Evolutionary conservation across 2,888 invertebrate species (phyloP).

Genomic region (Gerris lacustris): DNA sequence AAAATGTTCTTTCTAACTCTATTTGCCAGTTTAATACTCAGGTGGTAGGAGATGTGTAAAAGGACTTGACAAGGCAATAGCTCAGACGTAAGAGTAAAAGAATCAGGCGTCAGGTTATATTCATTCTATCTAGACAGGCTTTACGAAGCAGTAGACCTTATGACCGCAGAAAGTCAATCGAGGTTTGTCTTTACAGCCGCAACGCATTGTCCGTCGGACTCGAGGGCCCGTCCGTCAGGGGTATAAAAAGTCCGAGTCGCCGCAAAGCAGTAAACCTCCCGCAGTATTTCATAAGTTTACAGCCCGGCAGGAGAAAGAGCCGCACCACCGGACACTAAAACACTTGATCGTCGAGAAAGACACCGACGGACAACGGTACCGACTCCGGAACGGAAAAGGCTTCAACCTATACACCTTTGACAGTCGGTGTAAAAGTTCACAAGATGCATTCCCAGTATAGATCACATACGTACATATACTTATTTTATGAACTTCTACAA

Average conservation of each 20-base stretch:
- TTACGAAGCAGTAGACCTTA: neutral
- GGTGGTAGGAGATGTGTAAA: too few relatives aligned
- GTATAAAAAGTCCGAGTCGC: slow-evolving; percentile 1
- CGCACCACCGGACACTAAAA: neutral
- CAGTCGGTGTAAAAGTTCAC: too few relatives aligned
- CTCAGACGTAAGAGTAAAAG: too few relatives aligned
- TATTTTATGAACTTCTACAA: too few relatives aligned
- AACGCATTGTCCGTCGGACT: neutral
- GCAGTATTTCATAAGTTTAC: neutral
- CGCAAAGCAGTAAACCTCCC: neutral
- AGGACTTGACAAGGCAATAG: too few relatives aligned
- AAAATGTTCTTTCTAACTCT: too few relatives aligned
- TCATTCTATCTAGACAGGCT: too few relatives aligned
- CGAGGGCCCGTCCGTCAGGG: neutral
- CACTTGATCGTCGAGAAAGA: neutral
- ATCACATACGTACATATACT: too few relatives aligned
- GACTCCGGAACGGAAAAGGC: neutral
- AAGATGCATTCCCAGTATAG: too few relatives aligned
- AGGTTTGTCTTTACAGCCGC: neutral
- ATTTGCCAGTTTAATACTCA: too few relatives aligned
- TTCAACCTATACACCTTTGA: too few relatives aligned
- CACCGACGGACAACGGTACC: neutral
- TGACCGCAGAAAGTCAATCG: neutral
- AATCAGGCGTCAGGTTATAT: too few relatives aligned
- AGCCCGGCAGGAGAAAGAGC: neutral